Evolutionary conservation across 2,888 invertebrate genomes (phyloP), one percentile per base, ranked within the genome.

Genomic region (Molorchus minor): DNA sequence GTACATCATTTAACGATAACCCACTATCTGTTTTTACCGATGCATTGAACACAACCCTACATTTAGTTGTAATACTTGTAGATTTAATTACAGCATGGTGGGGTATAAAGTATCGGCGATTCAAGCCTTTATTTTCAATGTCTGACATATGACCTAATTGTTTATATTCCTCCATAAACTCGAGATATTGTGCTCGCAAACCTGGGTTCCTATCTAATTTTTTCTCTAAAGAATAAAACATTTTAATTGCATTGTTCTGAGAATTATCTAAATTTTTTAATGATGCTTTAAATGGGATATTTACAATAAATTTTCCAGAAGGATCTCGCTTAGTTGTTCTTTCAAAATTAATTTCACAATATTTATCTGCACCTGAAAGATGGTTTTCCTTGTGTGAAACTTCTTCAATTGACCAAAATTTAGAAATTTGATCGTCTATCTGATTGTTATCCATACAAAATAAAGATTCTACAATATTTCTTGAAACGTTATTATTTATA

Each of bases 31-130:
- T 47, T 17, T 47, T 54, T 7, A 16, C 46, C n/a, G 45, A 45
- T 4, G n/a, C 58, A 43, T 61, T 43, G 17, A 61, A 61, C 35
- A 58, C 49, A 3, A 61, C 61, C 1, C 58, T 17, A 17, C 47
- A 38, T 21, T 44, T 49, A 17, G 47, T 62, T 3, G 41, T 41
- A 3, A 41, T 41, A 41, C 41, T 41, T 17, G 17, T 41, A 8
- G 19, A 8, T 41, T 41, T 41, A 17, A 41, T 41, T 10, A 41
- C 41, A 4, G 41, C 41, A 17, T 41, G 41, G 12, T 41, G 41
- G 10, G 41, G 41, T 10, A 41, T 17, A 17, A 8, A 41, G 2
- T 17, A 41, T 4, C 41, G 17, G 4, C 7, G 1, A 12, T 36
- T 36, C 3, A 17, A 1, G n/a, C 4, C 17, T 2, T 43, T 21